A percentile compares a stretch with the other conserved stretches of the same genome.
Evolutionary conservation across 1,140 invertebrate species (phyloP).

Genomic region (Matsumurasca onukii): DNA sequence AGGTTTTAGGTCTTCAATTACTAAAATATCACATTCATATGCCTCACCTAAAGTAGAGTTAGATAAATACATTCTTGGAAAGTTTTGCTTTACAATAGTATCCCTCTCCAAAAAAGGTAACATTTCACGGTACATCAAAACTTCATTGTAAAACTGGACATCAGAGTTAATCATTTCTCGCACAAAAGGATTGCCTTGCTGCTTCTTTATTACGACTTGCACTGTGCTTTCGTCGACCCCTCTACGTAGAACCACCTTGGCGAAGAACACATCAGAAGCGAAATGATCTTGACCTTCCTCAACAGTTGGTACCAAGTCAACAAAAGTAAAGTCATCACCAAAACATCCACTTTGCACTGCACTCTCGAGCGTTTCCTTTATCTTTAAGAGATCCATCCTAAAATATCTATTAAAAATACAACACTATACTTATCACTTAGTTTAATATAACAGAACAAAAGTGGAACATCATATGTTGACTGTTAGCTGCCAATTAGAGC

Average conservation of each 20-base stretch:
- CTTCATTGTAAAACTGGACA: conserved; percentile 37
- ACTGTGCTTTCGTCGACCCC: not conserved
- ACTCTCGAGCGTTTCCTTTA: not conserved
- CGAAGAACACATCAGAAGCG: not conserved
- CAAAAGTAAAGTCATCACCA: not conserved
- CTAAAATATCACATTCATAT: conserved; percentile 39
- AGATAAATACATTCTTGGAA: conserved; percentile 37
- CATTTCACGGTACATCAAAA: conserved; percentile 35
- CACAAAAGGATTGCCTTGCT: not conserved
- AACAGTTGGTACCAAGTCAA: not conserved
- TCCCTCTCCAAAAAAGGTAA: conserved; percentile 30
- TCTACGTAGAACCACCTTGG: not conserved
- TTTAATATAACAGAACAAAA: too few species aligned
- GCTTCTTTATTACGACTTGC: conserved; percentile 17
- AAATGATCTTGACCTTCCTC: not conserved
- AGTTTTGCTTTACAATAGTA: not conserved
- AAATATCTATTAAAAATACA: too few species aligned
- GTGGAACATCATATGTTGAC: too few species aligned
- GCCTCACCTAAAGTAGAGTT: conserved; percentile 8
- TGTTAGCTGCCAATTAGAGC: too few species aligned
- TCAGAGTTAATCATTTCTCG: conserved; percentile 21
- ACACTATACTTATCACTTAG: too few species aligned
- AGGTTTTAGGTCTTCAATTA: conserved; percentile 44
- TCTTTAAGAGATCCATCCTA: too few species aligned
- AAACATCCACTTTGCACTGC: not conserved